These are phyloP conservation scores for Cydia splendana DNA, from an alignment of 1,140 invertebrate genomes.

Conservation along the genomic window DNA sequence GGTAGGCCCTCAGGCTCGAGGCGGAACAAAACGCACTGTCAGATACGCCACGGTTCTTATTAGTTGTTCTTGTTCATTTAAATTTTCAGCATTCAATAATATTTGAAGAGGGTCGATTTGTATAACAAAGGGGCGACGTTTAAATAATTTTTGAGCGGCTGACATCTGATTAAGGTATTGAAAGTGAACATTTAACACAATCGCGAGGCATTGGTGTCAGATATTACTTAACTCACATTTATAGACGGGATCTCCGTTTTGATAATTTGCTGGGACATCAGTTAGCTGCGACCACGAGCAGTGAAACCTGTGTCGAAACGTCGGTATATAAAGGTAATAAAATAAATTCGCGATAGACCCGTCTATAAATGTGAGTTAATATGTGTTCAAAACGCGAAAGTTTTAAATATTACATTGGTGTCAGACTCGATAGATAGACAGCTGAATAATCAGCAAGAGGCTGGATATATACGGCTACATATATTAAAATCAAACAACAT, in stretches of 20 bases:
- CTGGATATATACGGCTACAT: neutral
- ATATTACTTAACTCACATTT: neutral
- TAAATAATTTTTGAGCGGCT: slow-evolving; percentile 22
- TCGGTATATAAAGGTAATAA: too few relatives aligned
- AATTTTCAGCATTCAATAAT: slow-evolving; percentile 18
- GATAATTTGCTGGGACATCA: too few relatives aligned
- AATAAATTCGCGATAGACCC: too few relatives aligned
- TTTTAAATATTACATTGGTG: too few relatives aligned
- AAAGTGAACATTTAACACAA: slow-evolving; percentile 16
- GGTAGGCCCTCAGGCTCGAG: neutral
- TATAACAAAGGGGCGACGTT: slow-evolving; percentile 26
- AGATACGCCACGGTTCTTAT: slow-evolving; percentile 19
- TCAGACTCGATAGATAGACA: neutral
- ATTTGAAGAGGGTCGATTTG: slow-evolving; percentile 28
- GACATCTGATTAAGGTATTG: slow-evolving; percentile 15
- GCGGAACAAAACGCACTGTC: slow-evolving; percentile 16
- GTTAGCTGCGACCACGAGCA: too few relatives aligned
- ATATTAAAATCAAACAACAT: neutral
- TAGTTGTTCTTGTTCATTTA: slow-evolving; percentile 30
- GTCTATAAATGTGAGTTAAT: too few relatives aligned
- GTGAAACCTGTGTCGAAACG: too few relatives aligned
- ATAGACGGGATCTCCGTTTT: too few relatives aligned
- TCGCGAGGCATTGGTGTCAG: neutral
- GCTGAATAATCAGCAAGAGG: neutral
- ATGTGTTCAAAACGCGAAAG: too few relatives aligned